Evolutionary conservation across 2,797 vertebrate genomes (phyloP).

Genomic region (Astyanax mexicanus): DNA sequence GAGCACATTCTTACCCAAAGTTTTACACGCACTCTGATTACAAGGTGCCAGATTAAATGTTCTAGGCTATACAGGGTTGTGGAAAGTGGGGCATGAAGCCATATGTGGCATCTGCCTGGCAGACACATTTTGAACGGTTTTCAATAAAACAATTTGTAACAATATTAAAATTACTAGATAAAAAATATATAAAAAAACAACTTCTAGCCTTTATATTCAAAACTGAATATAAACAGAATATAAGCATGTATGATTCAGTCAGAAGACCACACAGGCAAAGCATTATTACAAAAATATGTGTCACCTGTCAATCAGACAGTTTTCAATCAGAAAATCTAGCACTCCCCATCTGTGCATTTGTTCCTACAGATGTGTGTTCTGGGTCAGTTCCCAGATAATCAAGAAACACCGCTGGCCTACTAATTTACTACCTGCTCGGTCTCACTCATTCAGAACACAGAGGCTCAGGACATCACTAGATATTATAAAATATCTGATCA

Average conservation of each 20-base stretch:
- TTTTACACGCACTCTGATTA: slow-evolving; percentile 23
- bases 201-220: too few species aligned
- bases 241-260: too few species aligned
- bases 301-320: background rate
- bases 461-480: background rate
- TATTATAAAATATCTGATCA: too few species aligned
- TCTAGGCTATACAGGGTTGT: slow-evolving; percentile 19
- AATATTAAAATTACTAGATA: background rate
- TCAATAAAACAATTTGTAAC: slow-evolving; percentile 2
- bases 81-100: slow-evolving; percentile 4
- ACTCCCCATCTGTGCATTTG: slow-evolving; percentile 9
- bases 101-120: slow-evolving; percentile 29
- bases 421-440: background rate
- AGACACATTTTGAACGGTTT: background rate
- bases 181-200: too few species aligned
- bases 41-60: slow-evolving; percentile 42
- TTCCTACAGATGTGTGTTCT: background rate
- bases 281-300: slow-evolving; percentile 22
- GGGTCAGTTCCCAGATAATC: background rate
- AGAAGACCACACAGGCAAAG: too few species aligned
- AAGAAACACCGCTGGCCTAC: background rate
- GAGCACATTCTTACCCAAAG: slow-evolving; percentile 14
- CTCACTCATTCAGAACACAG: background rate
- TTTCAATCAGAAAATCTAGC: background rate
- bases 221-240: too few species aligned